A percentile compares a stretch with the other conserved stretches of the same genome.
Conservation (phyloP, 2,797 vertebrate genomes). For the Takifugu rubripes region DNA sequence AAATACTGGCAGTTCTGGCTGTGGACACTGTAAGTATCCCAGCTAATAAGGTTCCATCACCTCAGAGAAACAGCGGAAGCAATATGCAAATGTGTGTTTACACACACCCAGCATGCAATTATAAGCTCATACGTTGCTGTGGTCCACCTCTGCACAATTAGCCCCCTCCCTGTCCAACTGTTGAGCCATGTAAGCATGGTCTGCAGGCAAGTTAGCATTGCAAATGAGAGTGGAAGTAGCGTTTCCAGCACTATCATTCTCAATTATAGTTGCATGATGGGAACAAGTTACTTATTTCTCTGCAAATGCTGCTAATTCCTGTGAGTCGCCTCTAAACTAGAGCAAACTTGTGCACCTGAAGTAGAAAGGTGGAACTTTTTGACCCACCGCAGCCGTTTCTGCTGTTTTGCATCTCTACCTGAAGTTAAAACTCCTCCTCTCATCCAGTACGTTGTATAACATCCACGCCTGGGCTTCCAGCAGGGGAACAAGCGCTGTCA, state of each 20-base stretch:
- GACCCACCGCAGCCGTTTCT: slow-evolving; percentile 11
- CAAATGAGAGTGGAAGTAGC: slow-evolving; percentile 60
- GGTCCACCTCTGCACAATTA: slow-evolving; percentile 69
- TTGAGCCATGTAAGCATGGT: slow-evolving; percentile 48
- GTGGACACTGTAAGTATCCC: slow-evolving; percentile 44
- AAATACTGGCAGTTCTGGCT: slow-evolving; percentile 25
- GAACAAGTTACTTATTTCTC: slow-evolving; percentile 60
- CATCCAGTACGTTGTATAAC: slow-evolving; percentile 32
- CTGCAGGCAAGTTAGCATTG: slow-evolving; percentile 61
- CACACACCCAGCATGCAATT: slow-evolving; percentile 65
- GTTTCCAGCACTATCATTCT: slow-evolving; percentile 63
- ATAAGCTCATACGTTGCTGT: slow-evolving; percentile 64
- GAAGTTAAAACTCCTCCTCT: slow-evolving; percentile 27
- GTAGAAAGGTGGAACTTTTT: slow-evolving; percentile 13
- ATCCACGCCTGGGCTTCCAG: slow-evolving; percentile 38
- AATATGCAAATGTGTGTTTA: slow-evolving; percentile 68
- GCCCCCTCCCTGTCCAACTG: slow-evolving; percentile 49
- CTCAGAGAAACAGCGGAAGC: slow-evolving; percentile 60
- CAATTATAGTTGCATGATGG: slow-evolving; percentile 69
- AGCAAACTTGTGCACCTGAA: slow-evolving; percentile 48
- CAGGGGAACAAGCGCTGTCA: slow-evolving; percentile 52
- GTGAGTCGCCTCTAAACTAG: slow-evolving; percentile 32
- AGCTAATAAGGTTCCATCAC: slow-evolving; percentile 57
- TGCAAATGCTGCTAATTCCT: slow-evolving; percentile 51
- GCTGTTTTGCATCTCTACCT: slow-evolving; percentile 29